These are phyloP conservation scores for Propithecus deckenii DNA, from an alignment of 2,797 vertebrate species.

Conservation along the genomic window DNA sequence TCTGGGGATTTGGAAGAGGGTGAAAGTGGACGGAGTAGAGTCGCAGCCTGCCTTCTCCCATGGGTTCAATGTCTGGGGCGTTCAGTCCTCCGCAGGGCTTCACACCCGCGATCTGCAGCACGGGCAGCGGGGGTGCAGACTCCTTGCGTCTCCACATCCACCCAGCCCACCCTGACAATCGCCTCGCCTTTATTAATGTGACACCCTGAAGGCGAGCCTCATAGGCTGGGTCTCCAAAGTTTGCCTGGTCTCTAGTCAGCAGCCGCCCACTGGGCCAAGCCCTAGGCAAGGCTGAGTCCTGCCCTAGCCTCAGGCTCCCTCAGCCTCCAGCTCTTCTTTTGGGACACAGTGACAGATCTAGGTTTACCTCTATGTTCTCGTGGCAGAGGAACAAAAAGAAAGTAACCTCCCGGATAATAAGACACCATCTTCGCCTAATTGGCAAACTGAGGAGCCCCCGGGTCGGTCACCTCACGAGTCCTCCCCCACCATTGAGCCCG, in stretches of 20 bases:
- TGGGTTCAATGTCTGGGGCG: background rate
- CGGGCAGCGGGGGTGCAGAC: background rate
- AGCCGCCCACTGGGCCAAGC: background rate
- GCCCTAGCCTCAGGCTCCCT: background rate
- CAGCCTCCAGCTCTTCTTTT: background rate
- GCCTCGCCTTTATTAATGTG: background rate
- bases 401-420: constrained; percentile 42
- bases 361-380: constrained; percentile 66
- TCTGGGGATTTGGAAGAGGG: background rate
- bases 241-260: background rate
- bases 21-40: background rate
- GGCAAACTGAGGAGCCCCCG: background rate
- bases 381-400: constrained; percentile 73
- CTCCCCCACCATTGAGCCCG: background rate
- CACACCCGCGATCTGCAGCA: background rate
- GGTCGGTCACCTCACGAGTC: background rate
- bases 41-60: background rate
- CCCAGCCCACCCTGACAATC: background rate
- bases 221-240: constrained; percentile 34
- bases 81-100: background rate
- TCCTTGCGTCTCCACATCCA: background rate
- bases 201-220: background rate
- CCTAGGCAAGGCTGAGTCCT: background rate
- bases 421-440: constrained; percentile 70
- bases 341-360: constrained; percentile 50